A percentile compares a stretch with the other conserved stretches of the same genome.
Conservation (phyloP, 2,113 vertebrate species). For the Engraulis encrasicolus region DNA sequence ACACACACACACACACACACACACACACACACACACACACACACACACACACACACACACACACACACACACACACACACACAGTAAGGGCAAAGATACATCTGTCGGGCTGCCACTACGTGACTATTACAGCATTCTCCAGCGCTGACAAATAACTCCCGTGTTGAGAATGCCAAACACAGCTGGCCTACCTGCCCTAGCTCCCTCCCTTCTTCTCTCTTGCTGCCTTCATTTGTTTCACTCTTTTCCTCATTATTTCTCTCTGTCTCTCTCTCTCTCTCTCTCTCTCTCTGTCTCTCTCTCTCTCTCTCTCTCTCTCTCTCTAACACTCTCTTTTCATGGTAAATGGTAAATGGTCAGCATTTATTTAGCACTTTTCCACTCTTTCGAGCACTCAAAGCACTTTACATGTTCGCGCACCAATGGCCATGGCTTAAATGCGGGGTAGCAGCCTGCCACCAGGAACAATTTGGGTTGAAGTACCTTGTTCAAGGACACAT, state of each 20-base stretch:
- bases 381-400: no score
- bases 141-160: constrained; percentile 63
- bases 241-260: not conserved
- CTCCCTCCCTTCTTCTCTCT: constrained; percentile 6
- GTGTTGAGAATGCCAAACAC: constrained; percentile 61
- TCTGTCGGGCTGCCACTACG: constrained; percentile 61
- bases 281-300: not conserved
- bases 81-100: constrained; percentile 29
- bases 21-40: constrained; percentile 33
- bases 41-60: constrained; percentile 38
- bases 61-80: constrained; percentile 35
- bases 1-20: constrained; percentile 38
- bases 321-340: not conserved
- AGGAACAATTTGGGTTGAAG: no score
- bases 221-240: not conserved
- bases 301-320: not conserved
- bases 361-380: not conserved
- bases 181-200: constrained; percentile 39
- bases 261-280: not conserved
- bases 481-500: no score
- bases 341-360: no score
- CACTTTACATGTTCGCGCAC: no score
- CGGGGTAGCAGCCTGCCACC: no score
- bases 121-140: constrained; percentile 67
- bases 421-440: no score